These are phyloP conservation scores for Periparus ater DNA, from an alignment of 2,797 vertebrate species.

Conservation along the genomic window DNA sequence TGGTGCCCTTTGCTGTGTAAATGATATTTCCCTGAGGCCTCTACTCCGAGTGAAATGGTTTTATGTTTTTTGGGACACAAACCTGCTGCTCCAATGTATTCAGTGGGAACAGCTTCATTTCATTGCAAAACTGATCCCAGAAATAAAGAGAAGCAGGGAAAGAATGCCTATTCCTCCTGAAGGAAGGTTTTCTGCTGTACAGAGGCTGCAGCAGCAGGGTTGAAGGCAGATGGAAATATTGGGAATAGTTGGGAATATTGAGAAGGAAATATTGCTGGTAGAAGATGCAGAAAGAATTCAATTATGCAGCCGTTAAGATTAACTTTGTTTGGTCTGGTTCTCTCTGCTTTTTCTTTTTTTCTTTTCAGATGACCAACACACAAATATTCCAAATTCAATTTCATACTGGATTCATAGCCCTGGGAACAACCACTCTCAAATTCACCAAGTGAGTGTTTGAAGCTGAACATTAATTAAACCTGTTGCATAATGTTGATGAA, in stretches of 20 bases:
- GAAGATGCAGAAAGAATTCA: neutral
- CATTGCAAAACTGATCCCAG: neutral
- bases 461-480: neutral
- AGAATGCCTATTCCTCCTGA: neutral
- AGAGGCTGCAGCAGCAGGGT: neutral
- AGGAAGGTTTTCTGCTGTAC: neutral
- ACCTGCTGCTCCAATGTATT: neutral
- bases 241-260: neutral
- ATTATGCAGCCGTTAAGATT: neutral
- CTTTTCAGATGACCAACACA: constrained; percentile 91
- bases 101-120: neutral
- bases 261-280: neutral
- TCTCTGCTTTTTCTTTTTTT: neutral
- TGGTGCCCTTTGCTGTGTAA: neutral
- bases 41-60: neutral
- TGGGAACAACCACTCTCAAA: constrained; percentile 89
- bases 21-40: neutral
- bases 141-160: neutral
- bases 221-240: neutral
- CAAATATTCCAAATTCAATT: constrained; percentile 99
- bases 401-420: constrained; percentile 94
- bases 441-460: constrained; percentile 91
- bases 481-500: neutral
- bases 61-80: neutral
- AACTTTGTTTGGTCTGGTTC: neutral